Conservation (phyloP, 2,113 vertebrate species). For the Oryzias melastigma region DNA sequence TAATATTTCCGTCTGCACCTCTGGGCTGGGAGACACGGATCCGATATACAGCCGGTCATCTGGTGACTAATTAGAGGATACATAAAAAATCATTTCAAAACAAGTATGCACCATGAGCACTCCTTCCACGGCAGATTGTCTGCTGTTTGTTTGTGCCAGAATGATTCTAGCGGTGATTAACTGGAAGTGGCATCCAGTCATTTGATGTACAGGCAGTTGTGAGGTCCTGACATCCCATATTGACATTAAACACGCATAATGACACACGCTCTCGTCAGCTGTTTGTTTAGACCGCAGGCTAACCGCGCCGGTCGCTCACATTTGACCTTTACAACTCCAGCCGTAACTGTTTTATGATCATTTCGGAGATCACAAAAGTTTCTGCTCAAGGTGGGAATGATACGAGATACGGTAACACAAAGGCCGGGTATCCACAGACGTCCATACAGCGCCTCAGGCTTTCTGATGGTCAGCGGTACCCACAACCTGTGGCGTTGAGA, state of each 20-base stretch:
- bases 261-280: neutral
- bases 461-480: too few species aligned
- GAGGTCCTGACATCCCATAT: neutral
- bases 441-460: neutral
- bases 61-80: neutral
- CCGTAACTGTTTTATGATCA: neutral
- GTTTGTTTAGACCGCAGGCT: neutral
- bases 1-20: neutral
- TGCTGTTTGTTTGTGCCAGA: neutral
- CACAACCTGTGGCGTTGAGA: too few species aligned
- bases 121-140: neutral
- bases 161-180: neutral
- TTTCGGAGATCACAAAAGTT: neutral
- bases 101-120: neutral
- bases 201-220: neutral
- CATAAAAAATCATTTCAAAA: neutral
- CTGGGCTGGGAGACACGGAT: neutral
- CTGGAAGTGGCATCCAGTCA: neutral
- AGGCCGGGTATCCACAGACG: neutral
- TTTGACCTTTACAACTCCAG: neutral
- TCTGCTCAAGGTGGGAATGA: neutral
- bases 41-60: neutral
- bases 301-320: neutral
- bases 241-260: neutral
- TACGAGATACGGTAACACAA: neutral